These are phyloP conservation scores for Cyprinella venusta DNA, from an alignment of 2,797 vertebrate species.

Conservation along the genomic window DNA sequence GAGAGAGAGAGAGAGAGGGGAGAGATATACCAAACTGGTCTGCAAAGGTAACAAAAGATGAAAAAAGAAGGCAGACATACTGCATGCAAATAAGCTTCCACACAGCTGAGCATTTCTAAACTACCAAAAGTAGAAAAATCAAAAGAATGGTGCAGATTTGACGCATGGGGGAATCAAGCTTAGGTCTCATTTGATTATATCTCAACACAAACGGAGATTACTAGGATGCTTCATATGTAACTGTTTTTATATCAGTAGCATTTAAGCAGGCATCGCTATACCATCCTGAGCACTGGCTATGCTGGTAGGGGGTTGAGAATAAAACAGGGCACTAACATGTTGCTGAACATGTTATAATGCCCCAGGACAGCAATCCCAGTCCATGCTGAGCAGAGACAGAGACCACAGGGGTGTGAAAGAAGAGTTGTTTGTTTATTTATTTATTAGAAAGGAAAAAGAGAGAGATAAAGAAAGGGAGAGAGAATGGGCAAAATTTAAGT, in stretches of 20 bases:
- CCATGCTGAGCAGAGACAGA: constrained; percentile 50
- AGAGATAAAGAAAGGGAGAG: too few species aligned
- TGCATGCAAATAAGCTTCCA: constrained; percentile 77
- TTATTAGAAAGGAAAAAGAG: neutral
- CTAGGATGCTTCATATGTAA: constrained; percentile 22
- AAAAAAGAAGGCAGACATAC: constrained; percentile 75
- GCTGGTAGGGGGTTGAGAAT: constrained; percentile 64
- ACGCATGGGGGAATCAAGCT: constrained; percentile 31
- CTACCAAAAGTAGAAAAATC: constrained; percentile 26
- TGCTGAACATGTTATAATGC: constrained; percentile 74
- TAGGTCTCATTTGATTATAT: constrained; percentile 21
- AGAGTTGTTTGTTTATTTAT: too few species aligned
- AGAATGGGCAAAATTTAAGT: neutral
- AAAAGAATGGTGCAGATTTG: constrained; percentile 20
- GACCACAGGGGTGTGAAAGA: neutral
- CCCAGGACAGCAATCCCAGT: constrained; percentile 66
- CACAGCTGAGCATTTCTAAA: constrained; percentile 53
- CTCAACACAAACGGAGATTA: constrained; percentile 27
- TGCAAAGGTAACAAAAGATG: constrained; percentile 61
- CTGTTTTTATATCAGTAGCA: constrained; percentile 18
- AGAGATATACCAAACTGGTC: constrained; percentile 51
- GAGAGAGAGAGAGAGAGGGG: constrained; percentile 21
- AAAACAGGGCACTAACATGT: constrained; percentile 72
- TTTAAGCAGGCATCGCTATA: constrained; percentile 42
- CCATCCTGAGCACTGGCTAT: constrained; percentile 19